Evolutionary conservation across 2,888 invertebrate species (phyloP), one percentile per base, ranked within the genome.

Genomic region (Andricus curvator): DNA sequence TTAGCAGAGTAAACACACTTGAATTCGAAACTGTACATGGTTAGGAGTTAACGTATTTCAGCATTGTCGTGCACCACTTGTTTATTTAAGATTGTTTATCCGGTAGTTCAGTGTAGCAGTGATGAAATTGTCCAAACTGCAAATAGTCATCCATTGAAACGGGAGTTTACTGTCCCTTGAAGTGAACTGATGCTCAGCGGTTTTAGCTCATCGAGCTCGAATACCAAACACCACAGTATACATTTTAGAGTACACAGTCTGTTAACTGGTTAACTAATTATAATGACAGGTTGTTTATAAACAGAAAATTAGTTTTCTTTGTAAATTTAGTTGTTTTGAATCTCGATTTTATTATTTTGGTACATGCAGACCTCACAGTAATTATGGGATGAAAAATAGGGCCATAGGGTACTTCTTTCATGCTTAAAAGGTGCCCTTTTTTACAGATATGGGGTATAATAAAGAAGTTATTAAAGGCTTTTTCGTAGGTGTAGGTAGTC

Each of bases 11-110:
- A 70, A 70, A 70, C 51, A 70, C 68, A 70, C 68, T 68, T 68
- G 68, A 25, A 48, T 68, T 68, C 29, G 68, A 74, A 74, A 74
- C 33, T 74, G 17, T 33, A 56, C 29, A 51, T 70, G 20, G 11
- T 25, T 51, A 51, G 9, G 4, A 25, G 20, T 48, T 25, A 48
- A 29, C 20, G 48, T 25, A 51, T 70, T 51, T 70, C 70, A 48
- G 29, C n/a, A 56, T 74, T 51, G 51, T 48, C 33, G 33, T 74
- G n/a, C 74, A 56, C 74, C 56, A n/a, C 37, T 37, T 66, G 74
- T 74, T 74, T 74, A 74, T 56, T 74, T 74, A 74, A 74, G 74
- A 74, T 74, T 74, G 74, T 74, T 74, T 56, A 74, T 48, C 74
- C 29, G 68, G 17, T 29, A 70, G 25, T 70, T 70, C 48, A 70